Evolutionary conservation across 2,797 vertebrate genomes (phyloP), one percentile per base, ranked within the genome.

Genomic region (Gouania willdenowi): DNA sequence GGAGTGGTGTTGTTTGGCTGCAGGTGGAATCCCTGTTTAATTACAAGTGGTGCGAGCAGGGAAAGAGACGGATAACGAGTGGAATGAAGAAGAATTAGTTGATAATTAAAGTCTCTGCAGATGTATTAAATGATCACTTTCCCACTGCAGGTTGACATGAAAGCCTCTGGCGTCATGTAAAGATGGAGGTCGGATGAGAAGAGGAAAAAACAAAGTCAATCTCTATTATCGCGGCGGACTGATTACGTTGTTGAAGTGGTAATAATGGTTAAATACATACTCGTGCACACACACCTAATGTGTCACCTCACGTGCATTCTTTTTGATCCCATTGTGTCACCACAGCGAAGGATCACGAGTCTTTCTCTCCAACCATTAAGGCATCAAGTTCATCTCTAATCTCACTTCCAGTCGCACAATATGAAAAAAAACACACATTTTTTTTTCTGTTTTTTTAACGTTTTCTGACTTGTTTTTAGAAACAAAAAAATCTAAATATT

Each of bases 101-200:
- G 62, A 67, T 82, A 80, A 85, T 84, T 80, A 78, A 83, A 65
- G 59, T 76, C 69, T 63, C 51, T 52, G 59, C 78, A 39, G 66
- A 76, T 79, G 79, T 81, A 77, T 71, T 72, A 79, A 75, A 84
- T 62, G 75, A 79, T 82, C 60, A 48, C 50, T 77, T 79, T 78
- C 54, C 48, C 38, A 53, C 85, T 81, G n/a, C n/a, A n/a, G 82
- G 79, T 69, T 67, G 62, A 67, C 82, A 85, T 84, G 80, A 78
- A 83, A 65, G 59, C 76, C 69, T 63, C 51, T 52, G 59, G n/a
- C n/a, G n/a, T n/a, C n/a, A n/a, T n/a, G n/a, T n/a, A n/a, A n/a
- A n/a, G n/a, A n/a, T n/a, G n/a, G n/a, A n/a, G n/a, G n/a, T n/a
- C n/a, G n/a, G n/a, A n/a, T n/a, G n/a, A n/a, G n/a, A n/a, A n/a